A percentile compares a stretch with the other conserved stretches of the same genome.
Conservation (phyloP, 2,797 vertebrate species). For the Peromyscus eremicus region DNA sequence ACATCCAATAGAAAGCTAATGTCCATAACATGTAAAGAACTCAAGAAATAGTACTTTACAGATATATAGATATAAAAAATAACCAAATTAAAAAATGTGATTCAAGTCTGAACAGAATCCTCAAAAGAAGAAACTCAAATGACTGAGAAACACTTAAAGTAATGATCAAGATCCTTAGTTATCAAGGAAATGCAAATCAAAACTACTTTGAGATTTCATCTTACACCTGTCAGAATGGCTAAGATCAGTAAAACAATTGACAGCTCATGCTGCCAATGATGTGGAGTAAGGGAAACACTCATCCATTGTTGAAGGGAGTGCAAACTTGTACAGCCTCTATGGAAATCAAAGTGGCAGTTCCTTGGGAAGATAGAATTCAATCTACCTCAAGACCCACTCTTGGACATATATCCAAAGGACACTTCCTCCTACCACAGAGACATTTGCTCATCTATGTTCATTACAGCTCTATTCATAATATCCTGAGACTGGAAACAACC, state of each 20-base stretch:
- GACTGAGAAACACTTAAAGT: neutral
- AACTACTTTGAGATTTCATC: neutral
- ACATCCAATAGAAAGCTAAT: too few relatives aligned
- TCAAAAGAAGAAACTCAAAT: neutral
- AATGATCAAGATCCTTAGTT: neutral
- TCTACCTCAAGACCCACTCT: neutral
- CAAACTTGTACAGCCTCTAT: neutral
- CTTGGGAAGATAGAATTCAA: neutral
- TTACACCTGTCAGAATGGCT: neutral
- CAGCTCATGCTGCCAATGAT: neutral
- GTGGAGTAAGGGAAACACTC: neutral
- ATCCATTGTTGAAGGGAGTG: neutral
- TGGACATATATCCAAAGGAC: neutral
- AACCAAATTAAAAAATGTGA: neutral
- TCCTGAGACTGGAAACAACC: neutral
- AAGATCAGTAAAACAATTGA: neutral
- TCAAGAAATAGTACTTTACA: too few relatives aligned
- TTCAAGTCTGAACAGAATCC: neutral
- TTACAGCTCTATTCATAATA: neutral
- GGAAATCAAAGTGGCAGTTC: neutral
- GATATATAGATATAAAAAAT: too few relatives aligned
- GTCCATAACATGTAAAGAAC: too few relatives aligned
- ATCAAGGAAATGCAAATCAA: neutral
- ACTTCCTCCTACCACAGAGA: neutral
- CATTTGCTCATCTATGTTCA: neutral